Evolutionary conservation across 2,888 invertebrate species (phyloP).

Genomic region (Ormyrus rosae): DNA sequence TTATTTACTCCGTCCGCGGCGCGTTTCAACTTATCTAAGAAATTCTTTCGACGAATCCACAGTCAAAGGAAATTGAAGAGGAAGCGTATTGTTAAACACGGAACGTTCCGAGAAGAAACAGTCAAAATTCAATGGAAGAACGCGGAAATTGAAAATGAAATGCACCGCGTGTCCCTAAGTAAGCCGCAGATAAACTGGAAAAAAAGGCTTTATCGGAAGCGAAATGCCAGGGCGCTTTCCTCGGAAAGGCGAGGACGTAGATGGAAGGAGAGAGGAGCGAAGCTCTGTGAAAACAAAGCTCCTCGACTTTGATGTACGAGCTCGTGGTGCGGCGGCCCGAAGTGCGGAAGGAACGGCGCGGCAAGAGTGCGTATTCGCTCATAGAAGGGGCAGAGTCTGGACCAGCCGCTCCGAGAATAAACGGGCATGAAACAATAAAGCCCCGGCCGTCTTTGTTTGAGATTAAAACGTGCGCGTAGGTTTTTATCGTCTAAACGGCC

Average conservation of each 20-base stretch:
- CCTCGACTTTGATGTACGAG: constrained; percentile 48
- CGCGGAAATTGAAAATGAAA: too few species aligned
- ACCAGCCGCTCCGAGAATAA: constrained; percentile 51
- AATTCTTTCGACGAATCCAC: not conserved
- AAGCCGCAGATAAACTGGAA: too few species aligned
- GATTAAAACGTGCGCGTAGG: constrained; percentile 33
- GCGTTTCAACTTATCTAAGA: not conserved
- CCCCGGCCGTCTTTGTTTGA: constrained; percentile 42
- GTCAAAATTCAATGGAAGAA: too few species aligned
- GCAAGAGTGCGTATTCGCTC: not conserved
- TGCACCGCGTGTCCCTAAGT: too few species aligned
- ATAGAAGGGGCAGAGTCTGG: constrained; percentile 50
- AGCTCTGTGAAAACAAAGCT: constrained; percentile 47
- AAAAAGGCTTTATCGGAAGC: constrained; percentile 31
- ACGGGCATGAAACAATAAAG: constrained; percentile 55
- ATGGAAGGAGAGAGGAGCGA: not conserved
- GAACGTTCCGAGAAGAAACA: too few species aligned
- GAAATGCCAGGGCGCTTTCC: constrained; percentile 6
- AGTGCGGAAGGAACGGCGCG: constrained; percentile 24
- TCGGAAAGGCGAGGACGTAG: not conserved
- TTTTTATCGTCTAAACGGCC: constrained; percentile 37
- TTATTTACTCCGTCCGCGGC: not conserved
- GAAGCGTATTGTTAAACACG: too few species aligned
- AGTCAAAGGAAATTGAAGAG: too few species aligned
- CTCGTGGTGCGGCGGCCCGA: constrained; percentile 50